Base-by-base conservation (phyloP, 2,113 vertebrate genomes). In the Macrotis lagotis region DNA sequence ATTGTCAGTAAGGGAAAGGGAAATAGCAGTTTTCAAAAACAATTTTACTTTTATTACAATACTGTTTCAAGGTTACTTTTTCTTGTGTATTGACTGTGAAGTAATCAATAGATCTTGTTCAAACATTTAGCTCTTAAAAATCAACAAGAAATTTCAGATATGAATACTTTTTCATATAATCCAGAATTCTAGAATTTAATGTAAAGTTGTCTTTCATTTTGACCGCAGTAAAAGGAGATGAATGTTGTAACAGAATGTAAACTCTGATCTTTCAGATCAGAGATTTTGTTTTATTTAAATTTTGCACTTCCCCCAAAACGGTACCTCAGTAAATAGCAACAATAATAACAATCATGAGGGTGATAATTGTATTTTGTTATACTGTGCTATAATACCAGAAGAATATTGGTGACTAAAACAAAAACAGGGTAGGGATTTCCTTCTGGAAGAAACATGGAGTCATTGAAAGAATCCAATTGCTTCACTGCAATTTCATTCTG, bases 1-100 rank as follows among this genome's bases (percentile, higher is more conserved):
- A 89, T 90, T 94, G 94, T 95, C 94, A 91, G 92, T 93, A 93
- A 93, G 88, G 25, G n/a, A 94, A 91, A 96, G 90, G 59, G 50
- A 92, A 95, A 92, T 16, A 74, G 48, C 8, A n/a, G 12, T 93
- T 91, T 47, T 19, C 88, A 93, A 94, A 95, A 93, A 92, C 48
- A 92, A 91, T 47, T 92, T 94, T 19, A 53, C 53, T 92, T 93
- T 90, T 50, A 66, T 22, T 25, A 48, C 90, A 44, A 55, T 59
- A 31, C 37, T 44, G 16, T 83, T 49, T 52, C 4, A 92, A 90
- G 89, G 3, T 44, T 8, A 90, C 25, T 88, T 95, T 4, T 89
- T 37, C 52, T 48, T 14, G 25, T 25, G 19, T 90, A 25, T 48
- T 55, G 26, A 0, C 2, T 51, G 37, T 24, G 74, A 47, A 55